phyloP scores from a whole-genome alignment of 1,140 invertebrate species.

The Dendrolimus punctatus region DNA sequence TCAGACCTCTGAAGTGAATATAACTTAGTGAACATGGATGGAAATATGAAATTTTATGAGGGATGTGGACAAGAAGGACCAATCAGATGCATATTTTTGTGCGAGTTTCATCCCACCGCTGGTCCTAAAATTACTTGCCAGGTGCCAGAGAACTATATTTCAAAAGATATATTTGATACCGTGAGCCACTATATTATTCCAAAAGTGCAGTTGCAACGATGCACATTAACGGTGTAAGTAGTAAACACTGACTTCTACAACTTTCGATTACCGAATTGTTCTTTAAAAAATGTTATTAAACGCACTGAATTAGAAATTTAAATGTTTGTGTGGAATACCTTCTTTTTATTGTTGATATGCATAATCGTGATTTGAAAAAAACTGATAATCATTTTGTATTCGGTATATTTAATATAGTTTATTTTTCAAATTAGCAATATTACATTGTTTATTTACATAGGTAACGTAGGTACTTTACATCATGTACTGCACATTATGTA shows the following conservation, averaged over 20 bases:
- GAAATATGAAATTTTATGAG: constrained; percentile 63
- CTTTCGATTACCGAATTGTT: too few relatives aligned
- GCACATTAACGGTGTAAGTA: constrained; percentile 90
- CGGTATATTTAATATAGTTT: too few relatives aligned
- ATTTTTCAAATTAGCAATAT: too few relatives aligned
- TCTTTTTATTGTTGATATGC: too few relatives aligned
- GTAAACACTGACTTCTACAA: constrained; percentile 1
- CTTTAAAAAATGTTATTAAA: too few relatives aligned
- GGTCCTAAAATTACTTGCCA: constrained; percentile 89
- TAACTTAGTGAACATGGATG: constrained; percentile 48
- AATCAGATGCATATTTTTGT: constrained; percentile 86
- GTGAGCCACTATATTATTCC: constrained; percentile 95
- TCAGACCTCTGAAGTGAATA: constrained; percentile 13
- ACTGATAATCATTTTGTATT: too few relatives aligned
- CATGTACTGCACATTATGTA: too few relatives aligned
- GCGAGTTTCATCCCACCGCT: constrained; percentile 87
- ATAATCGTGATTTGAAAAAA: too few relatives aligned
- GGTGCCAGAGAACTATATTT: constrained; percentile 88
- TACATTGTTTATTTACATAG: too few relatives aligned
- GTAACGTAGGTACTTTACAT: too few relatives aligned
- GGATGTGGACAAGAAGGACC: constrained; percentile 78
- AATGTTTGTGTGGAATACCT: too few relatives aligned
- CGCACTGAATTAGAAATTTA: too few relatives aligned
- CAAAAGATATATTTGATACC: constrained; percentile 92
- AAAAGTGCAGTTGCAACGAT: constrained; percentile 90